These are phyloP conservation scores for Colletes gigas DNA, from an alignment of 1,140 invertebrate genomes.

Conservation along the genomic window DNA sequence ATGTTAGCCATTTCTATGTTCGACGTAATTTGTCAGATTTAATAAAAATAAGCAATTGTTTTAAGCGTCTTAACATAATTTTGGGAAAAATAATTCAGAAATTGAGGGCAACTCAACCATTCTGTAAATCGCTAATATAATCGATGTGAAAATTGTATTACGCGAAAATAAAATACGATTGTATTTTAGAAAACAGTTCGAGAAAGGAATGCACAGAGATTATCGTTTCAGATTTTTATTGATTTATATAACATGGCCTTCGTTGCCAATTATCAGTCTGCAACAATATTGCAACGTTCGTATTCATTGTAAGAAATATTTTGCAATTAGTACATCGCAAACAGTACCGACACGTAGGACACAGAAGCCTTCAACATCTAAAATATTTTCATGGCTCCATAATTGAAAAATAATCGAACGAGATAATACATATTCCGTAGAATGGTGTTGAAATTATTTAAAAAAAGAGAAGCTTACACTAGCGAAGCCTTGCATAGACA, in stretches of 20 bases:
- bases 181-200: not conserved
- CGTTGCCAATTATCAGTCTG: not conserved
- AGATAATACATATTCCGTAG: no score
- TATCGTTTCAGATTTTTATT: not conserved
- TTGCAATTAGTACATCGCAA: conserved; percentile 35
- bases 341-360: conserved; percentile 45
- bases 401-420: not conserved
- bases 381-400: conserved; percentile 13
- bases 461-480: conserved; percentile 35
- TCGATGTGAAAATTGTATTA: no score
- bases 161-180: not conserved
- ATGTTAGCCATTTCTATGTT: no score
- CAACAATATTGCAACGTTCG: not conserved
- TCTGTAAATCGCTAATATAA: no score
- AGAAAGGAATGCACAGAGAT: not conserved
- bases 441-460: not conserved
- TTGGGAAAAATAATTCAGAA: no score
- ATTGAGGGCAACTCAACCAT: no score
- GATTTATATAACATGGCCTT: not conserved
- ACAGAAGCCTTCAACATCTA: conserved; percentile 47
- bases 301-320: not conserved
- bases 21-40: no score
- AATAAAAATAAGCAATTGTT: no score
- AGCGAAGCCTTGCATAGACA: conserved; percentile 53
- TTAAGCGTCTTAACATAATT: no score